Percentiles rank a stretch among this genome's conserved stretches.
Conservation (phyloP, 2,113 vertebrate genomes). For the Tachysurus fulvidraco region DNA sequence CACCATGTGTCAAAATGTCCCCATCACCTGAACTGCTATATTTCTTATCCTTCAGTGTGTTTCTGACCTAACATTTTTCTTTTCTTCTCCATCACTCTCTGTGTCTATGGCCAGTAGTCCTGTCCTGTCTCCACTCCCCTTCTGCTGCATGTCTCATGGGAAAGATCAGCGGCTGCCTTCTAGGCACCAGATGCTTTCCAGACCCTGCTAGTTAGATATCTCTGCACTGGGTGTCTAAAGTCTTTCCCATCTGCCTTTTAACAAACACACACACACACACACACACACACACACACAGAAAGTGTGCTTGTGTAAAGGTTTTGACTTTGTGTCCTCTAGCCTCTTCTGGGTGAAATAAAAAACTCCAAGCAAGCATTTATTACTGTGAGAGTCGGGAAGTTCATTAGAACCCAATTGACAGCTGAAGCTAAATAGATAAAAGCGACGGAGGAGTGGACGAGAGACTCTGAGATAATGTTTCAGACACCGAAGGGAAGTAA, state of each 20-base stretch:
- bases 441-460: background rate
- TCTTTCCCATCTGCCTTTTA: slow-evolving; percentile 35
- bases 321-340: slow-evolving; percentile 11
- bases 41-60: slow-evolving; percentile 8
- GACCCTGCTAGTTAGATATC: slow-evolving; percentile 46
- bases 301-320: background rate
- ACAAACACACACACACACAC: slow-evolving; percentile 14
- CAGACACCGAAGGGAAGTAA: slow-evolving; percentile 24
- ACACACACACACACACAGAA: background rate
- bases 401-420: background rate
- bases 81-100: slow-evolving; percentile 1
- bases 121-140: slow-evolving; percentile 24
- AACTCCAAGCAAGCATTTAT: background rate
- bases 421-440: background rate
- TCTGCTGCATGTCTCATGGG: slow-evolving; percentile 28
- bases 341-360: background rate
- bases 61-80: background rate
- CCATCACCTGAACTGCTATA: slow-evolving; percentile 7
- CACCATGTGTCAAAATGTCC: background rate
- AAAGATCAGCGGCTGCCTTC: slow-evolving; percentile 41
- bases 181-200: slow-evolving; percentile 46
- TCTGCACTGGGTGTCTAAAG: slow-evolving; percentile 39
- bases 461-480: background rate
- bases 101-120: background rate
- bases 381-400: background rate